Percentiles rank a stretch among this genome's conserved stretches.
Evolutionary conservation across 1,140 invertebrate species (phyloP).

Genomic region (Danaus melanippus): DNA sequence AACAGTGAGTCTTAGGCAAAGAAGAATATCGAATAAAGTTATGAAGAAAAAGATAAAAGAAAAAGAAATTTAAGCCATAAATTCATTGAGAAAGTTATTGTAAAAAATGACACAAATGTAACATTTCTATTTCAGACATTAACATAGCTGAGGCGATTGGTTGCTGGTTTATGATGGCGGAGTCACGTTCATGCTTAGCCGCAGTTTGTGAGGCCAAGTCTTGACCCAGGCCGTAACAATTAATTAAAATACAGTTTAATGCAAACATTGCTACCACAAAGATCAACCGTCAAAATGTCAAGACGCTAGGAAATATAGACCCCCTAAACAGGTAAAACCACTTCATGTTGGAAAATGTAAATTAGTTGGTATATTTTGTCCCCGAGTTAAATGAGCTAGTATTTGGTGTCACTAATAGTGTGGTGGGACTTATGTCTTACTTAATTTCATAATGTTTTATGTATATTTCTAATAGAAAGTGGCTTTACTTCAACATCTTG

Average conservation of each 20-base stretch:
- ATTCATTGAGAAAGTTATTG: too few species aligned
- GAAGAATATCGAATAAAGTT: too few species aligned
- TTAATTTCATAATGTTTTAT: background rate
- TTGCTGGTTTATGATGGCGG: slow-evolving; percentile 36
- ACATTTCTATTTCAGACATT: background rate
- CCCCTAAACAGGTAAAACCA: slow-evolving; percentile 28
- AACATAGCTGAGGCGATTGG: slow-evolving; percentile 24
- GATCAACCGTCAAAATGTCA: slow-evolving; percentile 42
- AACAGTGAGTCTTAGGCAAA: too few species aligned
- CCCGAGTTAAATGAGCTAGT: slow-evolving; percentile 10
- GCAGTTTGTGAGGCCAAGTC: slow-evolving; percentile 41
- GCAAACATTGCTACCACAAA: slow-evolving; percentile 26
- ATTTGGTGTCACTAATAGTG: slow-evolving; percentile 9
- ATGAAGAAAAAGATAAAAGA: too few species aligned
- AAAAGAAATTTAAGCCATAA: too few species aligned
- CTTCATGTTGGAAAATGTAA: slow-evolving; percentile 30
- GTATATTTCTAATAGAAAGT: background rate
- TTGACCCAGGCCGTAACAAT: slow-evolving; percentile 53
- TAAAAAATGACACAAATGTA: too few species aligned
- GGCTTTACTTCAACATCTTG: background rate
- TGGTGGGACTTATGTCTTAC: too few species aligned
- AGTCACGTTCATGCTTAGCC: slow-evolving; percentile 38
- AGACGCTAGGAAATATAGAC: slow-evolving; percentile 39
- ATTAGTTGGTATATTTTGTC: slow-evolving; percentile 22
- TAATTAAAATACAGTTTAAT: slow-evolving; percentile 61